Evolutionary conservation across 1,140 invertebrate genomes (phyloP).

Genomic region (Neodiprion virginianus): DNA sequence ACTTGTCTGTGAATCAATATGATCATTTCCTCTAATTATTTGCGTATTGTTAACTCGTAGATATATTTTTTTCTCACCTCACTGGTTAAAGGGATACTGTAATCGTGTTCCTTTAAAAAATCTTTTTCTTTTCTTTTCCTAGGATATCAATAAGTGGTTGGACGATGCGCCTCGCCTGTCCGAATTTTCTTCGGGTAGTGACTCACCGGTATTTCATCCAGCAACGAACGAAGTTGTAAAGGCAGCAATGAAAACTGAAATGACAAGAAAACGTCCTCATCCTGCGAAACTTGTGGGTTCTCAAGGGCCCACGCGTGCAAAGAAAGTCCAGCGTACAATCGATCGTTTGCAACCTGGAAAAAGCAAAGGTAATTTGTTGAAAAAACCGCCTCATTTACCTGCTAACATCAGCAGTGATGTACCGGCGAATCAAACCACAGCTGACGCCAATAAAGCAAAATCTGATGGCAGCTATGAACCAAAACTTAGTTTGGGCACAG

Average conservation of each 20-base stretch:
- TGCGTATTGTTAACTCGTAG: too few relatives aligned
- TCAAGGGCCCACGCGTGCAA: constrained; percentile 64
- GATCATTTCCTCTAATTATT: too few relatives aligned
- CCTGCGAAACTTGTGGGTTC: constrained; percentile 51
- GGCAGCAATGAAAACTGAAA: constrained; percentile 35
- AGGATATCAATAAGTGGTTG: constrained; percentile 87
- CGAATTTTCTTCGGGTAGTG: constrained; percentile 75
- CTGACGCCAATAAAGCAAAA: constrained; percentile 37
- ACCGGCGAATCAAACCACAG: constrained; percentile 24
- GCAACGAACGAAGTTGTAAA: constrained; percentile 43
- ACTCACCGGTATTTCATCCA: constrained; percentile 66
- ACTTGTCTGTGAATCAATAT: too few relatives aligned
- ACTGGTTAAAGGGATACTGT: too few relatives aligned
- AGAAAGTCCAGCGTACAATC: constrained; percentile 81
- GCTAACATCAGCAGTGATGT: constrained; percentile 30
- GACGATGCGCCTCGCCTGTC: constrained; percentile 80
- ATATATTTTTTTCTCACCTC: too few relatives aligned
- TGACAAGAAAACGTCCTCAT: constrained; percentile 47
- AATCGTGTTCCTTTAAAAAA: neutral
- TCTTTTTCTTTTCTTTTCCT: constrained; percentile 27
- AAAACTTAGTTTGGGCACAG: constrained; percentile 81
- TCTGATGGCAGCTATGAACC: constrained; percentile 67
- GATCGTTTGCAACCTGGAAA: constrained; percentile 83
- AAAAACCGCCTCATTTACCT: constrained; percentile 47
- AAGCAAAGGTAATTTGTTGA: constrained; percentile 80